Base-by-base conservation (phyloP, 2,888 invertebrate genomes). In the Dryobota labecula region DNA sequence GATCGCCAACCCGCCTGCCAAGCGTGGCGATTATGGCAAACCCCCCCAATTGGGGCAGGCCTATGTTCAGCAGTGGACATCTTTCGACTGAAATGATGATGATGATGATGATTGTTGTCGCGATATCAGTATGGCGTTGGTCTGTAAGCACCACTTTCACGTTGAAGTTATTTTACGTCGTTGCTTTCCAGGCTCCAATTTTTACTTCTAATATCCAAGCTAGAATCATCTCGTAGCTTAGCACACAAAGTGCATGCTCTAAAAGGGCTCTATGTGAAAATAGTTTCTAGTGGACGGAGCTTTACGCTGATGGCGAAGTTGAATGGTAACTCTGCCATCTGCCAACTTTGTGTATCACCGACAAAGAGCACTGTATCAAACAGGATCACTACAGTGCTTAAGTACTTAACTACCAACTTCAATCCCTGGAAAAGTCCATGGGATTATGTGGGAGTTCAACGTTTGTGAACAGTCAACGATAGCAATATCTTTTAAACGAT, bases 311-410 rank as follows among this genome's bases (percentile, higher is more conserved):
- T 41, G 47, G 47, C 24, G 3, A 77, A 73, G 70, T 77, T 51
- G 57, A 43, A 45, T 51, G 18, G 47, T 24, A 49, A 57, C 20
- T 57, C 30, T 43, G 33, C 77, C 56, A 76, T 68, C 57, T 69
- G 24, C 76, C 20, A 73, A 73, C 73, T 73, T 77, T 77, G 70
- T 51, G 18, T 77, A 58, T 73, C 77, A 53, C 43, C 30, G 70
- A 70, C 70, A 70, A 77, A 73, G 51, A 58, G 70, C 51, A 13
- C 57, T 70, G 70, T 45, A 73, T 73, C 73, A 73, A 73, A 58
- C 43, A 51, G 57, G 73, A 73, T 73, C 73, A 77, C 73, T 77
- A 58, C 36, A 38, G 70, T 36, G 51, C 57, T 73, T 47, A 72
- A 66, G 67, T n/a, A 66, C 67, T 66, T 74, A 60, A 61, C 74